Conservation (phyloP, 2,888 invertebrate species). For the Drosophila monieri region DNA sequence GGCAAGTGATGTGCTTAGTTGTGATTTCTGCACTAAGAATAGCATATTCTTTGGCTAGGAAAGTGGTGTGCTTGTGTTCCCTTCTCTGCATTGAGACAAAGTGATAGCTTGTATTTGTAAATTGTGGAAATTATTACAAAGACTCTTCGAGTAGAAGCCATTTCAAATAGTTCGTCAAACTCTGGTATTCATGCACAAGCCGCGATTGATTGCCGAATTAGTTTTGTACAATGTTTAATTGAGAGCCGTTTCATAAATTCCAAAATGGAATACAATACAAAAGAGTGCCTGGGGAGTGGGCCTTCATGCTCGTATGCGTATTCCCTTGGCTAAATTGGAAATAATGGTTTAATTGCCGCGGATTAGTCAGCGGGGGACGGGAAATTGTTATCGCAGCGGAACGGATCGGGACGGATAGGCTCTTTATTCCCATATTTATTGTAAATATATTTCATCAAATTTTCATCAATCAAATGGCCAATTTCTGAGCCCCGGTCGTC, state of each 20-base stretch:
- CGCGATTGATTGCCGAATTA: not conserved
- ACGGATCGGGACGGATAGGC: not conserved
- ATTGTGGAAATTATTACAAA: no score
- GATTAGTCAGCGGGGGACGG: conserved; percentile 10
- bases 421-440: conserved; percentile 29
- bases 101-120: no score
- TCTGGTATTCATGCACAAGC: no score
- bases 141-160: no score
- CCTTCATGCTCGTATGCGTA: no score
- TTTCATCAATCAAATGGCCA: conserved; percentile 47
- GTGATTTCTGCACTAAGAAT: no score
- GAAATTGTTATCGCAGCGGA: conserved; percentile 15
- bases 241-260: not conserved
- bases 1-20: no score
- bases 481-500: conserved; percentile 30
- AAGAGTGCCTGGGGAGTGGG: not conserved
- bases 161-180: no score
- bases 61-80: no score
- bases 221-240: not conserved
- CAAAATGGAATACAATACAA: not conserved
- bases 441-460: conserved; percentile 46
- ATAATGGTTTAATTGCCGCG: conserved; percentile 25
- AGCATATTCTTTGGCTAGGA: no score
- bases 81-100: no score
- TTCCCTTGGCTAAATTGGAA: not conserved